phyloP scores from a whole-genome alignment of 2,113 vertebrate genomes.

The Cnemophilus loriae region DNA sequence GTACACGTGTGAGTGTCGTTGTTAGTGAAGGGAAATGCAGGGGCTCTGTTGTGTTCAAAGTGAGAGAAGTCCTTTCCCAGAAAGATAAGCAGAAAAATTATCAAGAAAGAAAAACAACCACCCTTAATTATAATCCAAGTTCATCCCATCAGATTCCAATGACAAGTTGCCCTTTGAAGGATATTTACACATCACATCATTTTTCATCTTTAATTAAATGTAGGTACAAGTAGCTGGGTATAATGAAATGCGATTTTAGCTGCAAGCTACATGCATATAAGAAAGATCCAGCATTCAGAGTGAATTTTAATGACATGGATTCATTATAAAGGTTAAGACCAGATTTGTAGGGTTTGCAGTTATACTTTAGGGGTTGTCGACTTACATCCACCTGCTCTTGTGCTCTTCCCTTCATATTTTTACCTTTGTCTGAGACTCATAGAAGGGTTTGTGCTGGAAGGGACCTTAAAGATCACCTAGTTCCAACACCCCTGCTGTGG shows the following conservation, averaged over 20 bases:
- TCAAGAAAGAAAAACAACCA: neutral
- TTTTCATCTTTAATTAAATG: constrained; percentile 37
- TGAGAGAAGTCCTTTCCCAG: neutral
- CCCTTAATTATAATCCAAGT: neutral
- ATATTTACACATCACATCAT: constrained; percentile 25
- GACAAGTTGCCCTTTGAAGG: constrained; percentile 28
- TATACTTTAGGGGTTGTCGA: neutral
- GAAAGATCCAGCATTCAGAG: neutral
- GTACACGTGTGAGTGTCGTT: neutral
- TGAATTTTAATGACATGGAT: constrained; percentile 19
- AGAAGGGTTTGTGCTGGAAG: neutral
- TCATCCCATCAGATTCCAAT: neutral
- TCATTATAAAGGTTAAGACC: neutral
- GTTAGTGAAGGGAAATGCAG: neutral
- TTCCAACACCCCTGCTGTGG: neutral
- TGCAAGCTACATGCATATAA: neutral
- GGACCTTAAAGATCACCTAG: neutral
- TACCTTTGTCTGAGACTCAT: neutral
- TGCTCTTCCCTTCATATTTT: neutral
- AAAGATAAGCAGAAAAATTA: neutral
- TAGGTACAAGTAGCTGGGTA: neutral
- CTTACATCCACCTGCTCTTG: neutral
- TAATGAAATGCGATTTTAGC: neutral
- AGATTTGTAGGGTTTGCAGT: neutral
- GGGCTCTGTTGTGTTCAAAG: neutral